phyloP scores from a whole-genome alignment of 2,888 invertebrate species.

The Oxyteleia sp. region DNA sequence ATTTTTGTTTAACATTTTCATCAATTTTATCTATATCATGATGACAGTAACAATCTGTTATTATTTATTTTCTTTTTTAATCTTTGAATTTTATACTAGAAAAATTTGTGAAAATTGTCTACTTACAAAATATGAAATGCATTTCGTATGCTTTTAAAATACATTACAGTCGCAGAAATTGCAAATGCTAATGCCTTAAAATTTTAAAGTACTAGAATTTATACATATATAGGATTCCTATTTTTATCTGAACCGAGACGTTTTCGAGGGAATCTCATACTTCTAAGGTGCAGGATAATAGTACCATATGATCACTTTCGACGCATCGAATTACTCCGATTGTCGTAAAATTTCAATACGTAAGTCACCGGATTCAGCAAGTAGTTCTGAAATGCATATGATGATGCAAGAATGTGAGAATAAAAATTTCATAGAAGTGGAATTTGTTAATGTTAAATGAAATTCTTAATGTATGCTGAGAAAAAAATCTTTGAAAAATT shows the following conservation, averaged over 20 bases:
- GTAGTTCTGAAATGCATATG: conserved; percentile 16
- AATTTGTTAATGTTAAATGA: conserved; percentile 8
- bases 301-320: conserved; percentile 27
- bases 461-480: too few species aligned
- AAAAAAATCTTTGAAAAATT: too few species aligned
- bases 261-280: conserved; percentile 15
- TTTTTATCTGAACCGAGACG: conserved; percentile 4
- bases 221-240: neutral
- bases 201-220: neutral
- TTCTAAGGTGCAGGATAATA: conserved; percentile 23
- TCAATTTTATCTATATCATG: too few species aligned
- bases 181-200: neutral
- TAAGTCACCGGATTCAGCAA: conserved; percentile 5
- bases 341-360: conserved; percentile 38
- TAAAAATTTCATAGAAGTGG: conserved; percentile 5
- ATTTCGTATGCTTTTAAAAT: neutral
- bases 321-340: conserved; percentile 37
- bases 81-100: too few species aligned
- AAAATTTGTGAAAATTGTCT: too few species aligned
- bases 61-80: too few species aligned
- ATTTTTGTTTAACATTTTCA: too few species aligned
- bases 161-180: neutral
- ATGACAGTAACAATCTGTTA: too few species aligned
- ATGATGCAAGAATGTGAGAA: conserved; percentile 10
- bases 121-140: neutral